phyloP scores from a whole-genome alignment of 2,113 vertebrate species.

The Gadus macrocephalus region DNA sequence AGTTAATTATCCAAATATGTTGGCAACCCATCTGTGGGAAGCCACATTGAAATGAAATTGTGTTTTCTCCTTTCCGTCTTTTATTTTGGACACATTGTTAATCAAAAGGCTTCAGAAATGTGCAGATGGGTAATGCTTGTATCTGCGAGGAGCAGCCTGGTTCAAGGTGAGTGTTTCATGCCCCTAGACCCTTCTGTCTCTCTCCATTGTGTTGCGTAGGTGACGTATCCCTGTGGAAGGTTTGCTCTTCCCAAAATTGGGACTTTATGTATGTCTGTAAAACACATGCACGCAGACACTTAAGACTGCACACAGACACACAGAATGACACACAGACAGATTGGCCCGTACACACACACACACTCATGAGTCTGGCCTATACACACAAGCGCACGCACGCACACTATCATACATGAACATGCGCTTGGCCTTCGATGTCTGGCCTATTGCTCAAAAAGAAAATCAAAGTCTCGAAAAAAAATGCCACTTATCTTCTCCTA shows the following conservation, averaged over 20 bases:
- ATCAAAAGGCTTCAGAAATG: slow-evolving; percentile 80
- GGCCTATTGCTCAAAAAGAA: no score
- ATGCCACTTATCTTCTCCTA: no score
- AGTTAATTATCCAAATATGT: slow-evolving; percentile 79
- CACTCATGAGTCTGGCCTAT: not conserved
- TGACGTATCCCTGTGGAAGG: slow-evolving; percentile 62
- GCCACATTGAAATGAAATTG: slow-evolving; percentile 75
- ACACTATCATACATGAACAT: not conserved
- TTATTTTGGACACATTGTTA: slow-evolving; percentile 75
- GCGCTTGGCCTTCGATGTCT: slow-evolving; percentile 24
- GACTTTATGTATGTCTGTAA: slow-evolving; percentile 36
- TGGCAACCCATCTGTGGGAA: slow-evolving; percentile 75
- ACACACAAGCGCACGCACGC: not conserved
- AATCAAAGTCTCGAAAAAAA: no score
- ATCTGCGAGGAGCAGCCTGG: slow-evolving; percentile 71
- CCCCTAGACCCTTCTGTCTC: slow-evolving; percentile 64
- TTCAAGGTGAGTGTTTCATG: slow-evolving; percentile 78
- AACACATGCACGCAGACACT: slow-evolving; percentile 13
- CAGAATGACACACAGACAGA: slow-evolving; percentile 4
- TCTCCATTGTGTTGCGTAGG: slow-evolving; percentile 65
- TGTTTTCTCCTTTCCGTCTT: slow-evolving; percentile 72
- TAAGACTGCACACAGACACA: slow-evolving; percentile 20
- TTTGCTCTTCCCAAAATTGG: slow-evolving; percentile 46
- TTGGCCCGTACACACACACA: slow-evolving; percentile 14
- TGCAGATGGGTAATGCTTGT: slow-evolving; percentile 79